These are phyloP conservation scores for Prosopocoilus inquinatus DNA, from an alignment of 2,888 invertebrate species.

Conservation along the genomic window DNA sequence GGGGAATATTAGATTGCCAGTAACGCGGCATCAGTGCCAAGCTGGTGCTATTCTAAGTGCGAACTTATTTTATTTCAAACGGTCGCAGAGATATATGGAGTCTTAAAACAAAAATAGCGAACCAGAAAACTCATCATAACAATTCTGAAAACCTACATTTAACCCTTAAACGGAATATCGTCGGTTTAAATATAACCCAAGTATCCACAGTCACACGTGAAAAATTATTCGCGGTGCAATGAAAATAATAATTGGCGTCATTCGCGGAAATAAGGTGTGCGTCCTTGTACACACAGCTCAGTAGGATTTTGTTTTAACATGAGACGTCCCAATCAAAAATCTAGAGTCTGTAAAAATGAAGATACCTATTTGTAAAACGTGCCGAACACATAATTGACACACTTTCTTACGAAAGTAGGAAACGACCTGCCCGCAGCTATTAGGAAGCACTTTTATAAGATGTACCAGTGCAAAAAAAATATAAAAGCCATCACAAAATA, in stretches of 20 bases:
- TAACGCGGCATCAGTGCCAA: conserved; percentile 31
- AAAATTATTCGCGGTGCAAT: background rate
- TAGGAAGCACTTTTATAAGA: conserved; percentile 10
- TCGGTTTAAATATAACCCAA: too few species aligned
- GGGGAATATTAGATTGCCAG: conserved; percentile 17
- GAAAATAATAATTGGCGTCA: conserved; percentile 3
- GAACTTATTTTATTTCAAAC: conserved; percentile 37
- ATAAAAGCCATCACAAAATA: conserved; percentile 2
- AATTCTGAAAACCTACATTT: background rate
- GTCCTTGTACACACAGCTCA: background rate
- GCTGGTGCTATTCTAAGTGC: conserved; percentile 39
- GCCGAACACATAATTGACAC: conserved; percentile 30
- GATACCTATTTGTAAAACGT: too few species aligned
- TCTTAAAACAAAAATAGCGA: conserved; percentile 30
- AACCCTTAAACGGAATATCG: background rate
- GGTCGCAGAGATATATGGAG: conserved; percentile 26
- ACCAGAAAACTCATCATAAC: background rate
- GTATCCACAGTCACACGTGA: background rate
- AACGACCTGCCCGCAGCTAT: conserved; percentile 23
- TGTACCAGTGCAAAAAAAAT: conserved; percentile 9
- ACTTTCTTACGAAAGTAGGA: conserved; percentile 41
- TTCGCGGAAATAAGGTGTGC: conserved; percentile 4
- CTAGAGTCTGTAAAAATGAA: too few species aligned
- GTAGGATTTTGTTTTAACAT: too few species aligned
- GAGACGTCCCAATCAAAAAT: too few species aligned